A percentile compares a stretch with the other conserved stretches of the same genome.
These are phyloP conservation scores for Abramis brama DNA, from an alignment of 2,113 vertebrate species.

Conservation along the genomic window DNA sequence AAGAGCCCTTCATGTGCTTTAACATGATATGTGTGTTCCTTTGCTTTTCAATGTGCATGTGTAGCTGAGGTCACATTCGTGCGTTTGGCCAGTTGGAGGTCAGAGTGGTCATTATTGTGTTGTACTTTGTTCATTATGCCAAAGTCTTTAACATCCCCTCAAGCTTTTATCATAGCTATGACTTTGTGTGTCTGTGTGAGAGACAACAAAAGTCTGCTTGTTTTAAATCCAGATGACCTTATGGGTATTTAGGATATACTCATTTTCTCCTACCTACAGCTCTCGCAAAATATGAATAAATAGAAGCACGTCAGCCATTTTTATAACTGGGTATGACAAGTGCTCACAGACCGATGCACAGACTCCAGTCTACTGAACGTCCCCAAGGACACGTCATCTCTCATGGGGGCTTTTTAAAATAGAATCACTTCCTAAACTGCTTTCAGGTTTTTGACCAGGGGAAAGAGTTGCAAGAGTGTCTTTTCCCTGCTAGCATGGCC, in stretches of 20 bases:
- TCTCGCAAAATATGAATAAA: slow-evolving; percentile 6
- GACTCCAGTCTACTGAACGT: slow-evolving; percentile 43
- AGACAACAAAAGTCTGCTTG: neutral
- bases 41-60: neutral
- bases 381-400: slow-evolving; percentile 65
- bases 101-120: neutral
- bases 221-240: neutral
- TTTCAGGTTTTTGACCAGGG: slow-evolving; percentile 53
- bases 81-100: neutral
- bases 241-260: neutral
- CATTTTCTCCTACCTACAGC: neutral
- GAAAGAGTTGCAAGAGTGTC: slow-evolving; percentile 69
- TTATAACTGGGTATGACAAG: slow-evolving; percentile 44
- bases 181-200: neutral
- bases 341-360: slow-evolving; percentile 29
- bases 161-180: slow-evolving; percentile 16
- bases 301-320: neutral
- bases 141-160: slow-evolving; percentile 32
- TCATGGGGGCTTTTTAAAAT: slow-evolving; percentile 65
- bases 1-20: neutral
- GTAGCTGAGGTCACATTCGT: neutral
- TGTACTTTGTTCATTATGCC: slow-evolving; percentile 38
- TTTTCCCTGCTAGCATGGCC: slow-evolving; percentile 68
- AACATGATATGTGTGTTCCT: neutral
- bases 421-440: slow-evolving; percentile 71